phyloP scores from a whole-genome alignment of 2,888 invertebrate genomes.

The Myopa tessellatipennis region DNA sequence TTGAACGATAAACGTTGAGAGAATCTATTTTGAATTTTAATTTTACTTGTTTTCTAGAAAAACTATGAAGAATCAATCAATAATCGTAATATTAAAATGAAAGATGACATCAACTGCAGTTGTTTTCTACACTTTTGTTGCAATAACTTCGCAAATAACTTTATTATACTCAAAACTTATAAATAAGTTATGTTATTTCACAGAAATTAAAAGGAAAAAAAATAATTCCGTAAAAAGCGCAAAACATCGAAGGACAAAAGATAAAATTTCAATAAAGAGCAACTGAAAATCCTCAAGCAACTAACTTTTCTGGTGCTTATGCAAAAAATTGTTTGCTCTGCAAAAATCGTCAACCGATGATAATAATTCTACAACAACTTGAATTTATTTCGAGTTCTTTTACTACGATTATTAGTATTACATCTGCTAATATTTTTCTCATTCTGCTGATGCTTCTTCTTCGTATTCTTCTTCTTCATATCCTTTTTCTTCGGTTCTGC shows the following conservation, averaged over 20 bases:
- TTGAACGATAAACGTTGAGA: too few relatives aligned
- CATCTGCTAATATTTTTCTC: neutral
- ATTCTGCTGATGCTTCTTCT: neutral
- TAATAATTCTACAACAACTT: neutral
- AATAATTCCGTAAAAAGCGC: neutral
- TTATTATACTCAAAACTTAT: slow-evolving; percentile 14
- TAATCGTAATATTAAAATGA: too few relatives aligned
- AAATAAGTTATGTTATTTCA: slow-evolving; percentile 21
- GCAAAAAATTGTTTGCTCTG: neutral
- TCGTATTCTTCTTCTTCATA: neutral
- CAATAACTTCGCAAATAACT: neutral
- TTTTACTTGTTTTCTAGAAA: too few relatives aligned
- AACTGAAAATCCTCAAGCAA: neutral
- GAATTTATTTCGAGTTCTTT: neutral
- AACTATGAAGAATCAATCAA: too few relatives aligned
- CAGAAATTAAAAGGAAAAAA: neutral
- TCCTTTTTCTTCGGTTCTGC: slow-evolving; percentile 12
- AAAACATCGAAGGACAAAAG: neutral
- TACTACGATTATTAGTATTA: neutral
- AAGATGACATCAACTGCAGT: too few relatives aligned
- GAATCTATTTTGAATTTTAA: too few relatives aligned
- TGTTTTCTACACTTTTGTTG: neutral
- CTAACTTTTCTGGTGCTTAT: too few relatives aligned
- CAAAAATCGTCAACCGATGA: neutral
- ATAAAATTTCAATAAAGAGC: neutral